Base-by-base conservation (phyloP, 2,888 invertebrate species). In the Mesopsocus fuscifrons region DNA sequence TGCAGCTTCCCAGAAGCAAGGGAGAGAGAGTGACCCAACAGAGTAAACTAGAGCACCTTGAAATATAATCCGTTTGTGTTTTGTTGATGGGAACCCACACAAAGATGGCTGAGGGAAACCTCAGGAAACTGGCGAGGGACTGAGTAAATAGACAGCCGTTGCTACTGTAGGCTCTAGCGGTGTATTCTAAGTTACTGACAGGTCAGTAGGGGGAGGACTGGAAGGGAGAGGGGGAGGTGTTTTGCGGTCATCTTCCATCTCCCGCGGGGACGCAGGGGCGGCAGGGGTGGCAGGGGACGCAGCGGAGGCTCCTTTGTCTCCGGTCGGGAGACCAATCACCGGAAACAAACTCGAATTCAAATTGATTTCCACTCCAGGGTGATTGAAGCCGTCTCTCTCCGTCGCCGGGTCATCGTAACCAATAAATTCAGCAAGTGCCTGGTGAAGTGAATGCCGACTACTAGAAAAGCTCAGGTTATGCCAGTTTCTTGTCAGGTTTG, bases 161-260 rank as follows among this genome's bases (percentile, higher is more conserved):
- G n/a, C n/a, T n/a, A n/a, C n/a, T n/a, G n/a, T n/a, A n/a, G n/a
- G n/a, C n/a, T n/a, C n/a, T n/a, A n/a, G n/a, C n/a, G n/a, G n/a
- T n/a, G n/a, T n/a, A n/a, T n/a, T n/a, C n/a, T n/a, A n/a, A n/a
- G n/a, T n/a, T n/a, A n/a, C n/a, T n/a, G n/a, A n/a, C n/a, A n/a
- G n/a, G n/a, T 26, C 8, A 26, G 11, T 17, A 9, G 38, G 38
- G 6, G 38, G 38, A 5, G 38, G 38, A 38, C 38, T 38, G 5
- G 38, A 5, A 3, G 38, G 38, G 6, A 38, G 18, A 3, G 38
- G 38, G 9, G 38, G 38, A 17, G 38, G 38, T 4, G 38, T 15
- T 15, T 20, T 5, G 6, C 17, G 17, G 8, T 33, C 33, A 16
- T 6, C 15, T n/a, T n/a, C n/a, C n/a, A n/a, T n/a, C n/a, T n/a